Evolutionary conservation across 2,113 vertebrate genomes (phyloP), one percentile per base, ranked within the genome.

Genomic region (Fregetta grallaria): DNA sequence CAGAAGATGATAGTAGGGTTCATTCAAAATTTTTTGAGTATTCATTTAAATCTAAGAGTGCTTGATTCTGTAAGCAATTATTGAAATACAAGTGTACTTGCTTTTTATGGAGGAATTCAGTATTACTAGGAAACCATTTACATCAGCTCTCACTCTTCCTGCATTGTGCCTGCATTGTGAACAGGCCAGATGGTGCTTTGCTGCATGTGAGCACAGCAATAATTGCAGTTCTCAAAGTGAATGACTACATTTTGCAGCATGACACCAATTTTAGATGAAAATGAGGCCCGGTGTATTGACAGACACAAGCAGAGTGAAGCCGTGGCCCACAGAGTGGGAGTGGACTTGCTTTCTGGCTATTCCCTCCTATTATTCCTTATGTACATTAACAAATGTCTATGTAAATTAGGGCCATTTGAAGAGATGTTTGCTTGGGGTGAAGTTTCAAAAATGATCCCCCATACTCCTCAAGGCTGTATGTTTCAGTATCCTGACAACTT

Each of bases 201-300:
- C 67, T 96, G 94, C 95, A 92, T 93, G 95, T 92, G 90, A 96
- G 94, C 88, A 96, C 95, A 96, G 62, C 88, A 96, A 78, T 96
- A 97, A 97, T 96, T 96, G 82, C 36, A 56, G 87, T 94, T 97
- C 89, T 96, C 58, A 13, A 86, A 86, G 81, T 79, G 91, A 97
- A 97, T 94, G 76, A 78, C 95, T 97, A 59, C 90, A 20, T 97
- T 98, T 97, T 96, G 94, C 95, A 95, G 93, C 78, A 95, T 96
- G 85, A 96, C 95, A 96, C 82, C 81, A 93, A 94, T 97, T 97
- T 96, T 88, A 83, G 90, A 79, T 84, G 85, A 96, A 97, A 97
- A 95, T 95, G 83, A 97, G 92, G 82, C 88, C 88, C 23, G 4
- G 32, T 96, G 86, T 94, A 96, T 97, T 96, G 87, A 94, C 56